These are phyloP conservation scores for Macrosoma leucophasiata DNA, from an alignment of 2,888 invertebrate genomes.

Conservation along the genomic window DNA sequence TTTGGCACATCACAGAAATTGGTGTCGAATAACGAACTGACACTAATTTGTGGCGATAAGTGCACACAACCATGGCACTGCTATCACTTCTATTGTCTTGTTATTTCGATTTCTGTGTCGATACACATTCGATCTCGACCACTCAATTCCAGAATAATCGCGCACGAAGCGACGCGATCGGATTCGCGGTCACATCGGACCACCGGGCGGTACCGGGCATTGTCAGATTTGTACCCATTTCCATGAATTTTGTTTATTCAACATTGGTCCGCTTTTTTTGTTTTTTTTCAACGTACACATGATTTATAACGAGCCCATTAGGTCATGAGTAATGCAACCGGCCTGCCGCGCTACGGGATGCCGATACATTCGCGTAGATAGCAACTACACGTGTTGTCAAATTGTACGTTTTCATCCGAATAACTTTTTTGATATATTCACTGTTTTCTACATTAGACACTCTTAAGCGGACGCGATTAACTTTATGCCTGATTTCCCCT, in stretches of 20 bases:
- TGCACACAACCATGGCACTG: too few species aligned
- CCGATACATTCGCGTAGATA: constrained; percentile 67
- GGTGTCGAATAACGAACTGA: too few species aligned
- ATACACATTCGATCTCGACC: too few species aligned
- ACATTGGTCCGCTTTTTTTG: constrained; percentile 58
- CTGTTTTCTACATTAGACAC: constrained; percentile 64
- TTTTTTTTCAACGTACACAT: constrained; percentile 58
- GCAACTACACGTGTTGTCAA: constrained; percentile 72
- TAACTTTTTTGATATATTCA: constrained; percentile 66
- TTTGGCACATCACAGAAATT: too few species aligned
- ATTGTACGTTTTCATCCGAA: constrained; percentile 74
- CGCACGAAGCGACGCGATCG: constrained; percentile 10
- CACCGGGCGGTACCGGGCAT: constrained; percentile 57
- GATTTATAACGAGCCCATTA: constrained; percentile 72
- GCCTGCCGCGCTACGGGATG: constrained; percentile 59
- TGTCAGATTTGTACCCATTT: constrained; percentile 69
- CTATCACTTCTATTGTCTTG: too few species aligned
- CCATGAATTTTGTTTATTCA: constrained; percentile 73
- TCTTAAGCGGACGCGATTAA: too few species aligned
- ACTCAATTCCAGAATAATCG: too few species aligned
- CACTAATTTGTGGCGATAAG: too few species aligned
- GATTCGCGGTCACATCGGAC: too few species aligned
- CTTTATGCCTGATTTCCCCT: too few species aligned
- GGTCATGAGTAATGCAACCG: constrained; percentile 68
- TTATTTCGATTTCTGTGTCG: too few species aligned